Conservation (phyloP, 2,888 invertebrate species). For the Leptinotarsa rubiginosa region DNA sequence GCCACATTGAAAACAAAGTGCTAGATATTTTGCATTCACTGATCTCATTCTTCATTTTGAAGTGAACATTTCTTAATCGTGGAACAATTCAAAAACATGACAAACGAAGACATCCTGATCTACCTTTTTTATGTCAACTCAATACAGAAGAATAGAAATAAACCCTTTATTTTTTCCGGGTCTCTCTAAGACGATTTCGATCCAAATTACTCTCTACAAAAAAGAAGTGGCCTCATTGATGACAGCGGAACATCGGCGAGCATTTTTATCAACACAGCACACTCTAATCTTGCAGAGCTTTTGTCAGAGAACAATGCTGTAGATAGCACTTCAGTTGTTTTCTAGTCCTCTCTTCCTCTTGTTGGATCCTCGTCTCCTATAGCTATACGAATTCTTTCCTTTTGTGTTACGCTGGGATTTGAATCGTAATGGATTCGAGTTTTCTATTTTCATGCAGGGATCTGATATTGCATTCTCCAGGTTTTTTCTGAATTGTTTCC, state of each 20-base stretch:
- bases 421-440: slow-evolving; percentile 13
- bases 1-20: no score
- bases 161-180: slow-evolving; percentile 17
- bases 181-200: slow-evolving; percentile 32
- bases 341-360: slow-evolving; percentile 35
- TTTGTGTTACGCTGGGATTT: slow-evolving; percentile 23
- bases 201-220: slow-evolving; percentile 34
- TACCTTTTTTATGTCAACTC: slow-evolving; percentile 2
- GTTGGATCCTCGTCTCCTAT: slow-evolving; percentile 16
- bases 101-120: slow-evolving; percentile 5
- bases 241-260: slow-evolving; percentile 37
- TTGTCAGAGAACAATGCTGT: slow-evolving; percentile 43
- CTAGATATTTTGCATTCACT: no score
- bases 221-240: slow-evolving; percentile 37
- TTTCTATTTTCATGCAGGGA: slow-evolving; percentile 8
- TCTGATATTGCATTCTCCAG: background rate
- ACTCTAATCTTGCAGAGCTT: slow-evolving; percentile 43
- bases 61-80: background rate
- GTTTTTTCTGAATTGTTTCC: background rate
- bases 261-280: slow-evolving; percentile 46
- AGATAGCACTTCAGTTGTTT: slow-evolving; percentile 46
- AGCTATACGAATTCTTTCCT: slow-evolving; percentile 22
- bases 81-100: background rate
- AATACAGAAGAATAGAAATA: slow-evolving; percentile 15
- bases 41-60: background rate